Conservation (phyloP, 1,140 invertebrate species). For the Phenacoccus solenopsis region DNA sequence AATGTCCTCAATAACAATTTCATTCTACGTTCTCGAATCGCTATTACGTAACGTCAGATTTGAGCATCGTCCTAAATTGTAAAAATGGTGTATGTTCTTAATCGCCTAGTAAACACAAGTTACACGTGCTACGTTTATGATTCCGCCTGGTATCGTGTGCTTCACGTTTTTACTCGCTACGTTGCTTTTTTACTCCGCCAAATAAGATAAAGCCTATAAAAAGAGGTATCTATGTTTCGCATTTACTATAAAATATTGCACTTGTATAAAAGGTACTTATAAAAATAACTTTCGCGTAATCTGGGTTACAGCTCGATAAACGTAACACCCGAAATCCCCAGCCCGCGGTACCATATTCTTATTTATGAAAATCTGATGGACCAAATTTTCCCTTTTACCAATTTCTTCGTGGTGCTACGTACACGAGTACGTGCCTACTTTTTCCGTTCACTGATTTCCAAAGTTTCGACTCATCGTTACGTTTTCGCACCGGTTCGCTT, state of each 20-base stretch:
- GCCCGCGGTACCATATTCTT: too few species aligned
- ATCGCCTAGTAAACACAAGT: background rate
- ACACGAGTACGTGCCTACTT: too few species aligned
- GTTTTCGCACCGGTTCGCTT: too few species aligned
- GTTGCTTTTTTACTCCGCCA: background rate
- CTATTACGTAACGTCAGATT: background rate
- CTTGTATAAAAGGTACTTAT: background rate
- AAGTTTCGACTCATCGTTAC: too few species aligned
- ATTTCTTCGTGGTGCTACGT: too few species aligned
- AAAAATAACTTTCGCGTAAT: background rate
- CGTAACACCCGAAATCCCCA: background rate
- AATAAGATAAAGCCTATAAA: constrained; percentile 3
- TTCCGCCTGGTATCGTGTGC: background rate
- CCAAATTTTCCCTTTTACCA: too few species aligned
- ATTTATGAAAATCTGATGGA: too few species aligned
- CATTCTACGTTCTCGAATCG: too few species aligned
- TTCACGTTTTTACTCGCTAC: background rate
- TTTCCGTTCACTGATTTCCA: too few species aligned
- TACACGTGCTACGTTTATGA: background rate
- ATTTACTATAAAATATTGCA: background rate
- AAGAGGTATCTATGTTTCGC: background rate
- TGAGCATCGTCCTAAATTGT: background rate
- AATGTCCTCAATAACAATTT: background rate
- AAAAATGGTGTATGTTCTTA: background rate
- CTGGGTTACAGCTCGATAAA: background rate